Conservation (phyloP, 2,113 vertebrate species). For the cattle (Bos taurus) region DNA sequence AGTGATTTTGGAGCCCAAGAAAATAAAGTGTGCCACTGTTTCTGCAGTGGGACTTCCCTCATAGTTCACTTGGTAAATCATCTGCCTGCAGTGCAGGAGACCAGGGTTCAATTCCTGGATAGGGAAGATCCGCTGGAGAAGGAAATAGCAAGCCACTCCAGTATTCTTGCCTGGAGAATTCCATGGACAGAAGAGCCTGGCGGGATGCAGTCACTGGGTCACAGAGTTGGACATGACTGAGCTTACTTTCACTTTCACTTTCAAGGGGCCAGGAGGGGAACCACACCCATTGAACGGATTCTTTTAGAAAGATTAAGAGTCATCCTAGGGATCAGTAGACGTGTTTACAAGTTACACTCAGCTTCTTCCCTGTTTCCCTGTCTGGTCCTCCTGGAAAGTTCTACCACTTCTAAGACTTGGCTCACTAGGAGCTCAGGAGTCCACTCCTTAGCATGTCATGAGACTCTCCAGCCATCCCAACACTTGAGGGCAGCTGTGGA, state of each 20-base stretch:
- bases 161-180: not conserved
- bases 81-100: not conserved
- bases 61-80: not conserved
- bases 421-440: not conserved
- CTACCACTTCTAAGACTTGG: not conserved
- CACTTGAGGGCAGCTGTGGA: not conserved
- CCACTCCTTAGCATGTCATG: not conserved
- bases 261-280: no score
- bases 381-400: not conserved
- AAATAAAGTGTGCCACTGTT: not conserved
- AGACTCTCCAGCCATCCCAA: not conserved
- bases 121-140: not conserved
- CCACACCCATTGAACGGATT: not conserved
- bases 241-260: no score
- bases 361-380: not conserved
- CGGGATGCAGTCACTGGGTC: no score
- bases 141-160: not conserved
- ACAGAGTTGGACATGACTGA: rapidly evolving
- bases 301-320: not conserved
- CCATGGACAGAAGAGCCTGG: no score
- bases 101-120: not conserved
- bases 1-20: not conserved
- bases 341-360: not conserved
- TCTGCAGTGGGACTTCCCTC: not conserved
- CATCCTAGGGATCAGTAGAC: not conserved